phyloP scores from a whole-genome alignment of 2,113 vertebrate genomes.

The Erinaceus europaeus region DNA sequence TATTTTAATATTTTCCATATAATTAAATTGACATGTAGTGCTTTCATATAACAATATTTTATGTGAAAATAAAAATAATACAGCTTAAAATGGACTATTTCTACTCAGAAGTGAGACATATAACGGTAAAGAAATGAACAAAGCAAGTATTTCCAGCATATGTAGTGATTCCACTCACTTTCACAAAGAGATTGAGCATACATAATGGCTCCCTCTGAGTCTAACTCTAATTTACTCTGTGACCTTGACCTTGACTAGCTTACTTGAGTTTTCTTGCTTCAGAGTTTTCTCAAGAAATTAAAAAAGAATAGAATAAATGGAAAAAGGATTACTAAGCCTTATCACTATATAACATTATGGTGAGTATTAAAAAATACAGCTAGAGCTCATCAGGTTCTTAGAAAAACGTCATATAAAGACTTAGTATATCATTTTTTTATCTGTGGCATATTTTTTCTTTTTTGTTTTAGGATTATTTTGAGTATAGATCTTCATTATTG shows the following conservation, averaged over 20 bases:
- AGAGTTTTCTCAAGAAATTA: conserved; percentile 66
- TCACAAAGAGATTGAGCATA: neutral
- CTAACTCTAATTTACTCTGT: conserved; percentile 56
- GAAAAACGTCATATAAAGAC: conserved; percentile 33
- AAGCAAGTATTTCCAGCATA: neutral
- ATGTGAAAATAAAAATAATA: no score
- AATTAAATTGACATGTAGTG: no score
- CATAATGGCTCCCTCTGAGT: neutral
- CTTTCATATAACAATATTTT: no score
- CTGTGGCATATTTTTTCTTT: neutral
- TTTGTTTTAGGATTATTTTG: conserved; percentile 14
- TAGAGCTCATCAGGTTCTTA: conserved; percentile 27
- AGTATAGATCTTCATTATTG: conserved; percentile 40
- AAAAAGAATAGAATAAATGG: conserved; percentile 67
- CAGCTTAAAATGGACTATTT: neutral
- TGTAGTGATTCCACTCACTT: neutral
- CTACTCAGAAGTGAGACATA: neutral
- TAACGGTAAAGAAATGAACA: neutral
- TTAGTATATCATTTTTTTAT: conserved; percentile 33
- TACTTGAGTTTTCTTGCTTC: conserved; percentile 55
- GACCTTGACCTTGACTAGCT: conserved; percentile 61
- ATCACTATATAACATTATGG: conserved; percentile 54
- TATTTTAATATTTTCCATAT: neutral
- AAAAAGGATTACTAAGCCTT: conserved; percentile 67
- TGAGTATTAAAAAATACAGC: conserved; percentile 53